Evolutionary conservation across 2,888 invertebrate species (phyloP).

Genomic region (Patella pellucida): DNA sequence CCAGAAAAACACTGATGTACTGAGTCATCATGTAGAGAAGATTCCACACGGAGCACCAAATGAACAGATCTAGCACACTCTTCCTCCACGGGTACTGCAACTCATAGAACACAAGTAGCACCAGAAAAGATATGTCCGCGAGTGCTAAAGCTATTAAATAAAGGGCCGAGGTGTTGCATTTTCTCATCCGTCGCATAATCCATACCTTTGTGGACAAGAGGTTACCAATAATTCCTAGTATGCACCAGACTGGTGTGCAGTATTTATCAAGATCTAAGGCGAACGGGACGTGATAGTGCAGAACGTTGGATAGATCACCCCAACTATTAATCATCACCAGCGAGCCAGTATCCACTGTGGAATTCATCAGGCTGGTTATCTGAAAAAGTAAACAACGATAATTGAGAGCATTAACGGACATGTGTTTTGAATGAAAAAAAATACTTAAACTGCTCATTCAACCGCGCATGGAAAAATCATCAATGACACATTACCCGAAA

Average conservation of each 20-base stretch:
- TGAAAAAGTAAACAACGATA: too few species aligned
- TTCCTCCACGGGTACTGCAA: slow-evolving; percentile 64
- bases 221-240: slow-evolving; percentile 65
- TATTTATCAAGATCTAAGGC: slow-evolving; percentile 57
- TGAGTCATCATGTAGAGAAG: slow-evolving; percentile 61
- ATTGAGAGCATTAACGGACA: too few species aligned
- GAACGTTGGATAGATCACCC: slow-evolving; percentile 37
- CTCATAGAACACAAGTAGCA: slow-evolving; percentile 62
- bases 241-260: slow-evolving; percentile 64
- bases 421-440: too few species aligned
- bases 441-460: too few species aligned
- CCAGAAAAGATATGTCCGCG: slow-evolving; percentile 60
- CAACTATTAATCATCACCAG: slow-evolving; percentile 25
- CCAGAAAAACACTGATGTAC: slow-evolving; percentile 65
- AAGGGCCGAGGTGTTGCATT: slow-evolving; percentile 64
- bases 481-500: too few species aligned
- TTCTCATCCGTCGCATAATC: slow-evolving; percentile 59
- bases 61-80: slow-evolving; percentile 47
- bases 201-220: slow-evolving; percentile 62
- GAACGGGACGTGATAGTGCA: slow-evolving; percentile 43
- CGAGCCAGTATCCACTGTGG: too few species aligned
- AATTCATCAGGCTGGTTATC: too few species aligned
- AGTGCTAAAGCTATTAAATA: slow-evolving; percentile 65
- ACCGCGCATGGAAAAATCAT: too few species aligned
- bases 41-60: slow-evolving; percentile 63